A percentile compares a stretch with the other conserved stretches of the same genome.
These are phyloP conservation scores for Ptilorrhoa leucosticta DNA, from an alignment of 2,113 vertebrate genomes.

Conservation along the genomic window DNA sequence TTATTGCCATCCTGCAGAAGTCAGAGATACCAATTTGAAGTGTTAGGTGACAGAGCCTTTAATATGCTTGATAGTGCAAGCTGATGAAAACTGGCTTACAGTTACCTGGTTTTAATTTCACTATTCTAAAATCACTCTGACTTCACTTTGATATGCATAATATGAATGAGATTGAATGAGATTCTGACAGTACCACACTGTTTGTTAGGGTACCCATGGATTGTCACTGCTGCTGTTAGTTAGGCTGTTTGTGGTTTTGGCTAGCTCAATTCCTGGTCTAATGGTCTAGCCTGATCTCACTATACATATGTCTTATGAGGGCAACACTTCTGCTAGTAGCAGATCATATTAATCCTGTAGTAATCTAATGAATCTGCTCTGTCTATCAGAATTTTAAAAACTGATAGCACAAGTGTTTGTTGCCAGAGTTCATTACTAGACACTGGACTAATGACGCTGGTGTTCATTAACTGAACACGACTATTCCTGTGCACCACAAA, in stretches of 20 bases:
- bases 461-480: not conserved
- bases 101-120: not conserved
- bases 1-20: not conserved
- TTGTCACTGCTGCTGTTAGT: not conserved
- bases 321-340: not conserved
- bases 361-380: not conserved
- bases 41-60: not conserved
- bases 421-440: not conserved
- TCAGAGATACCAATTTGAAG: not conserved
- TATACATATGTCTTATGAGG: not conserved
- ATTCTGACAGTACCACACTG: not conserved
- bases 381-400: not conserved
- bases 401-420: not conserved
- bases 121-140: not conserved
- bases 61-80: not conserved
- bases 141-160: not conserved
- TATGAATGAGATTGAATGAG: not conserved
- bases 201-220: not conserved
- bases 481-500: not conserved
- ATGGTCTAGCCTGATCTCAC: not conserved
- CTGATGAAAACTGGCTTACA: not conserved
- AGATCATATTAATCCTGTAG: not conserved
- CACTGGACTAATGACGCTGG: not conserved
- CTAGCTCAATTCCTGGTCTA: not conserved
- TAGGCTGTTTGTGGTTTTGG: not conserved